phyloP scores from a whole-genome alignment of 2,797 vertebrate species.

The Hyperoplus immaculatus region DNA sequence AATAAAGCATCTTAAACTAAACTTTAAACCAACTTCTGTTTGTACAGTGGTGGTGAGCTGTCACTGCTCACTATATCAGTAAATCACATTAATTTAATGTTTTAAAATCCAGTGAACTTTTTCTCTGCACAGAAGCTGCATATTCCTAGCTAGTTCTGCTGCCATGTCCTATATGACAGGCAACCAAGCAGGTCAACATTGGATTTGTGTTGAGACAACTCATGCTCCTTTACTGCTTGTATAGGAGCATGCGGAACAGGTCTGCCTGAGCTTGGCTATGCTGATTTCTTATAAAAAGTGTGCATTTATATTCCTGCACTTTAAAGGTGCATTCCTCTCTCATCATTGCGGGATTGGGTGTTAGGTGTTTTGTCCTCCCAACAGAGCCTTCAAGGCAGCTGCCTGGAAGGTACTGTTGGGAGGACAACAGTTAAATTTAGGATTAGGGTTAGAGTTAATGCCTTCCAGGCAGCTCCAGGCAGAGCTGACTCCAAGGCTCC shows the following conservation, averaged over 20 bases:
- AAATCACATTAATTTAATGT: too few species aligned
- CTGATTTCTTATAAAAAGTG: background rate
- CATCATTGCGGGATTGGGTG: background rate
- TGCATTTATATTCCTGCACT: background rate
- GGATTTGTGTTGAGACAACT: background rate
- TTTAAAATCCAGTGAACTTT: too few species aligned
- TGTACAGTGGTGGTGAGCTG: background rate
- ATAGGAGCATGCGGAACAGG: background rate
- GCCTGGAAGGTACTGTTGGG: too few species aligned
- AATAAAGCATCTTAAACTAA: too few species aligned
- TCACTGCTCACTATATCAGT: background rate
- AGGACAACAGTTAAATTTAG: too few species aligned
- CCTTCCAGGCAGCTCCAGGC: too few species aligned
- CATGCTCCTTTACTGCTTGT: background rate
- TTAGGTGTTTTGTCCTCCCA: too few species aligned
- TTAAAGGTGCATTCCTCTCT: background rate
- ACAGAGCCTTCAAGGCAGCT: too few species aligned
- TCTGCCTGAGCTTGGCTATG: background rate
- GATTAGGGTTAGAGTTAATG: too few species aligned
- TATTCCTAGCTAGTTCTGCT: background rate
- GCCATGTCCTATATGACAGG: background rate
- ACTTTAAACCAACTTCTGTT: background rate
- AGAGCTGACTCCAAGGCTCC: too few species aligned
- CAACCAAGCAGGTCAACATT: background rate
- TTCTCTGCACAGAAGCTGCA: too few species aligned